These are phyloP conservation scores for Drosophila acutilabella DNA, from an alignment of 2,888 invertebrate species.

Conservation along the genomic window DNA sequence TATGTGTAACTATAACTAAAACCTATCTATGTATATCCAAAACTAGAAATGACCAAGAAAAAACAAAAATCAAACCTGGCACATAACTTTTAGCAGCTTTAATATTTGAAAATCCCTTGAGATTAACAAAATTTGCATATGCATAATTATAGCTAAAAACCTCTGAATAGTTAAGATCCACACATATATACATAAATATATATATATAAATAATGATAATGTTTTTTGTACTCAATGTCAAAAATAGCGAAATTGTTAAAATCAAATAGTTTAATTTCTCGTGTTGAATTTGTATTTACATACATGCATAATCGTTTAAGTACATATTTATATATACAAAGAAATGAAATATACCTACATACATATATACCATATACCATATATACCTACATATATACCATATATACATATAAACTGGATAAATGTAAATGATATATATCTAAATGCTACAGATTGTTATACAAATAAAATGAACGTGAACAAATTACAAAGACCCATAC, in stretches of 20 bases:
- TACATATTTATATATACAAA: conserved; percentile 45
- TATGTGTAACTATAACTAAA: conserved; percentile 14
- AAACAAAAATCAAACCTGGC: conserved; percentile 40
- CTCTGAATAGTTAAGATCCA: conserved; percentile 19
- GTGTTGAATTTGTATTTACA: conserved; percentile 56
- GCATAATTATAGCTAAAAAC: conserved; percentile 10
- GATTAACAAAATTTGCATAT: conserved; percentile 5
- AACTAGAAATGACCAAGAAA: conserved; percentile 5
- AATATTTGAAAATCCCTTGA: conserved; percentile 22
- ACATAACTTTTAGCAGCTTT: conserved; percentile 53
- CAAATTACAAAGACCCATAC: conserved; percentile 22
- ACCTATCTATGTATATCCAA: conserved; percentile 23
- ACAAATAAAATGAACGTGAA: conserved; percentile 59
- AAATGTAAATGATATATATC: conserved; percentile 57
- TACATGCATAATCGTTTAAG: conserved; percentile 24
- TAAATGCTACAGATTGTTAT: conserved; percentile 73
- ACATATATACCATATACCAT: conserved; percentile 37
- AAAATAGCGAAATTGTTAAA: conserved; percentile 16
- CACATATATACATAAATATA: conserved; percentile 1
- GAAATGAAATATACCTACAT: conserved; percentile 23
- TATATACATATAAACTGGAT: conserved; percentile 31
- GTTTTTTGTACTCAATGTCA: conserved; percentile 38
- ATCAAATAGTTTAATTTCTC: conserved; percentile 32
- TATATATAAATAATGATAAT: conserved; percentile 15
- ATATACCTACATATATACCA: conserved; percentile 31